phyloP scores from a whole-genome alignment of 2,888 invertebrate genomes.

The Athrips mouffetella region DNA sequence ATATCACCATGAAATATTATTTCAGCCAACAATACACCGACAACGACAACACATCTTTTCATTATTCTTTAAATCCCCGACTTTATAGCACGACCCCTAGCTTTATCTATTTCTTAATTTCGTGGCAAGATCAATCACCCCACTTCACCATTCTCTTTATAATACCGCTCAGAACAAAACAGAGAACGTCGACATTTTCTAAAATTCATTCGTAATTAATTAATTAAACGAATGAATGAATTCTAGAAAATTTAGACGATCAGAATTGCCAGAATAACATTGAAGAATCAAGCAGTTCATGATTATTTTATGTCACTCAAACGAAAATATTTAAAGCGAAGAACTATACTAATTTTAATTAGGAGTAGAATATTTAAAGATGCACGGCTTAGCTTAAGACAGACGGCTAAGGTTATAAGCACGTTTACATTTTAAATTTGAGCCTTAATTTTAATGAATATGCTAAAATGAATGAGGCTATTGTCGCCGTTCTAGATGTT shows the following conservation, averaged over 20 bases:
- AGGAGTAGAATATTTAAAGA: background rate
- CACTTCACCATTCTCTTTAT: too few relatives aligned
- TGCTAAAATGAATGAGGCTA: constrained; percentile 10
- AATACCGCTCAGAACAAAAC: too few relatives aligned
- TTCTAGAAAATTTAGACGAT: background rate
- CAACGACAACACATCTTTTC: background rate
- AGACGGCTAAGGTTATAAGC: background rate
- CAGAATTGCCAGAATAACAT: background rate
- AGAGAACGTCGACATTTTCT: too few relatives aligned
- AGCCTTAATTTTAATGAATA: background rate
- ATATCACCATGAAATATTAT: constrained; percentile 38
- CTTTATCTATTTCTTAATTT: background rate
- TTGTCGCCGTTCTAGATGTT: constrained; percentile 4
- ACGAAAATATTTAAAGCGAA: too few relatives aligned
- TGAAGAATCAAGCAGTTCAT: background rate
- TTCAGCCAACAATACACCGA: constrained; percentile 19
- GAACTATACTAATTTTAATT: too few relatives aligned
- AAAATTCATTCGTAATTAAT: too few relatives aligned
- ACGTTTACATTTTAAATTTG: background rate
- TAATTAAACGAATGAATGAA: background rate
- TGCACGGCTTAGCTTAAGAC: background rate
- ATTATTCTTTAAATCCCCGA: background rate
- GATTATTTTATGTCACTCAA: background rate
- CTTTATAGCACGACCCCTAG: background rate
- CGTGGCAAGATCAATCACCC: too few relatives aligned